Conservation (phyloP, 2,888 invertebrate genomes). For the Agrotis segetum region DNA sequence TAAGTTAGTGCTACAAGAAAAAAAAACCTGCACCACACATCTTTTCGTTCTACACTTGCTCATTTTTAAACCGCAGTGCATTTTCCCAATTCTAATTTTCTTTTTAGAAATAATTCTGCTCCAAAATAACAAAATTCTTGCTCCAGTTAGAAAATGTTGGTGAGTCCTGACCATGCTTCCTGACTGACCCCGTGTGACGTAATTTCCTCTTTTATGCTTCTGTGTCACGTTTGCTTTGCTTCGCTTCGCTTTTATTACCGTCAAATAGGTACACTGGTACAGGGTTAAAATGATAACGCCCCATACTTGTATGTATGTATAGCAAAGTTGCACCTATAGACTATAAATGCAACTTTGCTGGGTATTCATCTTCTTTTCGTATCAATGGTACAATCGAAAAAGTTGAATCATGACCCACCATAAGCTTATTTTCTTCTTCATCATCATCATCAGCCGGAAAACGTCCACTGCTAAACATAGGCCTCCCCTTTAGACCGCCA, state of each 20-base stretch:
- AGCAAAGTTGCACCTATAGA: too few relatives aligned
- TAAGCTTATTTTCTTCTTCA: too few relatives aligned
- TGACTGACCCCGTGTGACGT: constrained; percentile 69
- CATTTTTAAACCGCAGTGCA: constrained; percentile 9
- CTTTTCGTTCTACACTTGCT: constrained; percentile 4
- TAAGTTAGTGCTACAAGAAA: not conserved
- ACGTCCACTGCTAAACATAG: too few relatives aligned
- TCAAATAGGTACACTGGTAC: constrained; percentile 1
- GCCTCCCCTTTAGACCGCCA: too few relatives aligned
- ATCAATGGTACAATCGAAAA: too few relatives aligned
- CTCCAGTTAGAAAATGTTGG: constrained; percentile 63
- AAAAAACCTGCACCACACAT: not conserved
- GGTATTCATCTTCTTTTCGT: too few relatives aligned
- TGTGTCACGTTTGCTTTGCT: constrained; percentile 60
- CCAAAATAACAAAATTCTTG: constrained; percentile 27
- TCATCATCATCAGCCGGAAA: too few relatives aligned
- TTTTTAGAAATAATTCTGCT: constrained; percentile 28
- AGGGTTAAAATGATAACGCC: constrained; percentile 2
- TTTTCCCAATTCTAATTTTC: constrained; percentile 27
- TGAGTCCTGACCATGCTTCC: constrained; percentile 68
- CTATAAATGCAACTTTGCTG: too few relatives aligned
- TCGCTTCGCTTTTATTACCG: constrained; percentile 52
- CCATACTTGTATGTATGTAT: too few relatives aligned
- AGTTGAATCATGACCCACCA: too few relatives aligned
- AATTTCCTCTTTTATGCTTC: constrained; percentile 75